Evolutionary conservation across 2,113 vertebrate species (phyloP).

Genomic region (Gopherus evgoodei): DNA sequence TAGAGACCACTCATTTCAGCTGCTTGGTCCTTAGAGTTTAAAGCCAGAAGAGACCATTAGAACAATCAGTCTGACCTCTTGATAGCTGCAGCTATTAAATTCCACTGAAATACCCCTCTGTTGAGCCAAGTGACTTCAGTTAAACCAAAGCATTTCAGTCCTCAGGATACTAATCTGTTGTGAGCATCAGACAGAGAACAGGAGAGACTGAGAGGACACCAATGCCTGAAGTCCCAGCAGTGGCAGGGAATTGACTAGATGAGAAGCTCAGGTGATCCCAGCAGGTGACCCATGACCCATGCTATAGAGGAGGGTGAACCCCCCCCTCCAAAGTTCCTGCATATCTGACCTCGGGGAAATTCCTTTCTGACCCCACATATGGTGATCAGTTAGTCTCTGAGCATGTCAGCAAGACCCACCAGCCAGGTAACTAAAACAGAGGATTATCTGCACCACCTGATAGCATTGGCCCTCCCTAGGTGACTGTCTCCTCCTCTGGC

Average conservation of each 20-base stretch:
- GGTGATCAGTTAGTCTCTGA: not conserved
- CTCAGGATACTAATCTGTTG: not conserved
- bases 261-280: not conserved
- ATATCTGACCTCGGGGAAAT: not conserved
- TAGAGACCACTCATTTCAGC: not conserved
- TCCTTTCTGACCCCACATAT: not conserved
- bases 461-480: not conserved
- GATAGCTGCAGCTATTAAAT: not conserved
- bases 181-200: not conserved
- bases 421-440: not conserved
- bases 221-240: not conserved
- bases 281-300: not conserved
- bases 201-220: not conserved
- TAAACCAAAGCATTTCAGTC: not conserved
- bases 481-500: not conserved
- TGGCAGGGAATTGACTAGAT: not conserved
- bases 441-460: not conserved
- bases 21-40: not conserved
- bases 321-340: not conserved
- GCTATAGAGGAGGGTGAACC: not conserved
- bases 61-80: not conserved
- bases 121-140: not conserved
- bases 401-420: not conserved
- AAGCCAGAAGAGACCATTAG: not conserved
- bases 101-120: not conserved